Base-by-base conservation (phyloP, 2,797 vertebrate species). In the Parotocinclus haroldoi region DNA sequence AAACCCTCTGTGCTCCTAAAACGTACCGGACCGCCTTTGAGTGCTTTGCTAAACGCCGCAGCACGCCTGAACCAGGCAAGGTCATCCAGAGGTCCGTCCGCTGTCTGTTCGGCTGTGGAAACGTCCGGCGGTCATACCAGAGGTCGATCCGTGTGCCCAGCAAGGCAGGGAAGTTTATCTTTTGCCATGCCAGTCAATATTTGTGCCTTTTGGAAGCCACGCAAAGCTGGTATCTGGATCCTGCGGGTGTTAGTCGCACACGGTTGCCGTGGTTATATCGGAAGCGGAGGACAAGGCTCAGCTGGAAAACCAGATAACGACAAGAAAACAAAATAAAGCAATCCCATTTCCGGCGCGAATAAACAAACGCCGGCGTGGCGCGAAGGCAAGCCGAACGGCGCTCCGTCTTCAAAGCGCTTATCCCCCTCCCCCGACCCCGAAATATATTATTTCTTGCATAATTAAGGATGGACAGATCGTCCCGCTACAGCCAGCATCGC, bases 141-240 rank as follows among this genome's bases (percentile, higher is more conserved):
- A 27, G 27, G 27, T 27, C 27, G 5, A 27, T 27, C 27, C 65
- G 58, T 68, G 57, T 62, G 62, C 71, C 64, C 56, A 53, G 68
- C 58, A 19, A 54, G 78, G 81, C 53, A 10, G 70, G 74, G 80
- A 66, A 79, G 84, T 86, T 88, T 85, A 88, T 89, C 87, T 85
- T 78, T 72, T 36, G 81, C 81, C 79, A 70, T 74, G 72, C 74
- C 66, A 68, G 77, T 88, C 81, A 80, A 81, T 87, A 86, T 89
- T 87, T 86, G 88, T 85, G 80, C 84, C 79, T 72, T 80, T 73
- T 82, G 78, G 78, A 82, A 85, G 81, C 76, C 38, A 76, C 79
- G 82, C 79, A 81, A 80, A 80, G 63, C 62, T 57, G 72, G 82
- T 84, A 79, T 85, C 80, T 85, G 18, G 65, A 79, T 84, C 81